A percentile compares a stretch with the other conserved stretches of the same genome.
phyloP scores from a whole-genome alignment of 2,113 vertebrate species.

The Hoplias malabaricus region DNA sequence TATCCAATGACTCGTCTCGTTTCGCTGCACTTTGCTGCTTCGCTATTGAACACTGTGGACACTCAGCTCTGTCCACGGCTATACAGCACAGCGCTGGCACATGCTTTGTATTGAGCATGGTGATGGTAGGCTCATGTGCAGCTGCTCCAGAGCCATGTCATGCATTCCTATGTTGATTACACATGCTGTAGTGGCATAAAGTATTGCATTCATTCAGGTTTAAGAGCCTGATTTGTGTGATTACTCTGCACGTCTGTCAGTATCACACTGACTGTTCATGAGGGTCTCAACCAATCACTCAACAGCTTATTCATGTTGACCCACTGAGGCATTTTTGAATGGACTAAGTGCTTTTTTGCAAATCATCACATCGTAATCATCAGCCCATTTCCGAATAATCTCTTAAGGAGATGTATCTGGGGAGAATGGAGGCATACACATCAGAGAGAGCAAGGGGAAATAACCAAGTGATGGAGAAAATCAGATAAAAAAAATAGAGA shows the following conservation, averaged over 20 bases:
- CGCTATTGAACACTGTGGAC: no score
- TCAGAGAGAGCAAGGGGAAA: background rate
- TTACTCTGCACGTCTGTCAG: background rate
- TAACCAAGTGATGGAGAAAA: background rate
- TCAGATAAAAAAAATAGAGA: background rate
- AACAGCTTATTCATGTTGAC: background rate
- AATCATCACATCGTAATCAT: background rate
- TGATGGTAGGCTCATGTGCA: no score
- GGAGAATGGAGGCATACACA: background rate
- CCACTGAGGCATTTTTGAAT: background rate
- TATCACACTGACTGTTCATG: background rate
- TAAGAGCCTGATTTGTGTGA: background rate
- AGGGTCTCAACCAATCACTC: background rate
- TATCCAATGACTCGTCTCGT: no score
- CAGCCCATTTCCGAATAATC: background rate
- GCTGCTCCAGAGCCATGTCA: no score
- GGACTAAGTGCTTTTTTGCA: background rate
- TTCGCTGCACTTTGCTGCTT: no score
- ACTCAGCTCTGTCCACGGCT: no score
- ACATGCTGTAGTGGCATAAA: no score
- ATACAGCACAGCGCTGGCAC: no score
- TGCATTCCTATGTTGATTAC: no score
- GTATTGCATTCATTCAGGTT: no score
- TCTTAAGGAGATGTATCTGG: slow-evolving; percentile 10
- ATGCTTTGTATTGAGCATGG: no score